A percentile compares a stretch with the other conserved stretches of the same genome.
Conservation (phyloP, 2,113 vertebrate species). For the Diglossa brunneiventris region DNA sequence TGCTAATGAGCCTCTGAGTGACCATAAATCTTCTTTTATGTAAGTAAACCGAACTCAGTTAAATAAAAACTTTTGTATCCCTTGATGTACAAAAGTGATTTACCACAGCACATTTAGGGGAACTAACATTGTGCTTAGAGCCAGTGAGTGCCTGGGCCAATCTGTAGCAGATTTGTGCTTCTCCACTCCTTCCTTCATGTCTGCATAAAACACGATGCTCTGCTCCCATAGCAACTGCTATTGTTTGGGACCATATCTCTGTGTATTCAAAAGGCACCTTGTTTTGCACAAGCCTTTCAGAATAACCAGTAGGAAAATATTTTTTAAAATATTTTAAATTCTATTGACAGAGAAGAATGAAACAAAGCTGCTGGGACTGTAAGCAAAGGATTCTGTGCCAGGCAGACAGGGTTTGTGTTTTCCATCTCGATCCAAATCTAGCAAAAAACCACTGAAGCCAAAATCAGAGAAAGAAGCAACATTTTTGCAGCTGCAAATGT, state of each 20-base stretch:
- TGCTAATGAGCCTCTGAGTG: constrained; percentile 41
- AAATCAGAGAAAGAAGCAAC: background rate
- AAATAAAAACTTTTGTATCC: constrained; percentile 40
- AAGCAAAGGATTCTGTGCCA: background rate
- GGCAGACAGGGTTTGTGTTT: background rate
- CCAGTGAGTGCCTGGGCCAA: background rate
- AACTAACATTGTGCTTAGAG: background rate
- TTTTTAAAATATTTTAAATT: background rate
- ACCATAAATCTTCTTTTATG: constrained; percentile 34
- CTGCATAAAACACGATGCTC: background rate
- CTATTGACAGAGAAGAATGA: background rate
- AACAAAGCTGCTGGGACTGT: background rate
- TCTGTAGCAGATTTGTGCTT: background rate
- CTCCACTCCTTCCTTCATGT: background rate
- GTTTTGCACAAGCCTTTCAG: background rate
- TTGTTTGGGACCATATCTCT: background rate
- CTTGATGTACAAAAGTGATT: constrained; percentile 8
- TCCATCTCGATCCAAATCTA: background rate
- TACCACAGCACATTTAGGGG: background rate
- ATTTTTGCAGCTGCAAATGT: background rate
- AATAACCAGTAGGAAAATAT: background rate
- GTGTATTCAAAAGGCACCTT: constrained; percentile 10
- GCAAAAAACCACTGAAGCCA: background rate
- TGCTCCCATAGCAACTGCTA: constrained; percentile 39
- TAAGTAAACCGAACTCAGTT: constrained; percentile 58